These are phyloP conservation scores for Falco cherrug DNA, from an alignment of 2,797 vertebrate species.

Conservation along the genomic window DNA sequence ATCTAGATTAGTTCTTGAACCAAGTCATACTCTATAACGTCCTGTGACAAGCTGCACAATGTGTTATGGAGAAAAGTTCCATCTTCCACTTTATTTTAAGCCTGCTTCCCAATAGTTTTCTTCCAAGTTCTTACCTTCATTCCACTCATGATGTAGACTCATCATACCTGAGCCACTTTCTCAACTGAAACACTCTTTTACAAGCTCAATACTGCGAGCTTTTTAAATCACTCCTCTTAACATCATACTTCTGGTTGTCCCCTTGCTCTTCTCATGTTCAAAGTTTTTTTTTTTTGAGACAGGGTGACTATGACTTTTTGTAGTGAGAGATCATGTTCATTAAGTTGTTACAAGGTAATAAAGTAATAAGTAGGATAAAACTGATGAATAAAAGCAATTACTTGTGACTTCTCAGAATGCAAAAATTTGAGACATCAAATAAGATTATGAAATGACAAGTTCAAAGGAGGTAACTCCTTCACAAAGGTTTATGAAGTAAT, in stretches of 20 bases:
- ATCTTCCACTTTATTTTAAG: not conserved
- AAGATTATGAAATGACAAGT: not conserved
- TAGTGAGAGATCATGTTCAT: not conserved
- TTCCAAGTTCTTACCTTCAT: not conserved
- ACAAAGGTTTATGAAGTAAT: not conserved
- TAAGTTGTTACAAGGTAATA: not conserved
- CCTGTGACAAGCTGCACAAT: not conserved
- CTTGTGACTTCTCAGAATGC: not conserved
- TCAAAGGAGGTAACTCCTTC: not conserved
- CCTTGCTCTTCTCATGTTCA: not conserved
- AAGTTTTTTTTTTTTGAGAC: not conserved
- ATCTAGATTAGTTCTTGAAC: not conserved
- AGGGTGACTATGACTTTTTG: not conserved
- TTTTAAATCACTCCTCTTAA: not conserved
- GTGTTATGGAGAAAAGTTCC: not conserved
- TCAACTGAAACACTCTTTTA: not conserved
- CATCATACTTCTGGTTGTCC: not conserved
- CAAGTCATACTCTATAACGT: not conserved
- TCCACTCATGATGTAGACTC: not conserved
- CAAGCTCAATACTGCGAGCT: not conserved
- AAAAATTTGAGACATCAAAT: not conserved
- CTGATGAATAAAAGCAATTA: not conserved
- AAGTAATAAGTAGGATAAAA: not conserved
- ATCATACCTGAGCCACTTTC: not conserved
- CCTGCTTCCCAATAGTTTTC: not conserved